Conservation (phyloP, 2,113 vertebrate species). For the Lonchura striata region DNA sequence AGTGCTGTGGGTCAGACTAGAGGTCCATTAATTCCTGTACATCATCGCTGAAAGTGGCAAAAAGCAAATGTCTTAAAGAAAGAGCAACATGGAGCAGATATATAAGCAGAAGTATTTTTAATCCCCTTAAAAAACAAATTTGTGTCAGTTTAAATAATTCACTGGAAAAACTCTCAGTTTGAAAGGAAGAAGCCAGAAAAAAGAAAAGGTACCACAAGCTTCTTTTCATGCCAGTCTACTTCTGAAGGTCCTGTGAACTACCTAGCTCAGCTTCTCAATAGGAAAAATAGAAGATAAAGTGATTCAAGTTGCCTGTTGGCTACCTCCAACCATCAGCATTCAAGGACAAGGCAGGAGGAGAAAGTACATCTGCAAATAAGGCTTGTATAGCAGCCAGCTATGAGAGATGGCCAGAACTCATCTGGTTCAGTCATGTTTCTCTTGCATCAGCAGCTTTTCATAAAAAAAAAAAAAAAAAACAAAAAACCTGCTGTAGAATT, state of each 20-base stretch:
- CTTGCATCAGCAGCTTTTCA: background rate
- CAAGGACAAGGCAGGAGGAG: background rate
- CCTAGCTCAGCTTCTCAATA: background rate
- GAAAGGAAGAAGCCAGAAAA: background rate
- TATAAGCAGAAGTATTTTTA: constrained; percentile 15
- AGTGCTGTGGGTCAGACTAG: background rate
- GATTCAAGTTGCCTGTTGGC: background rate
- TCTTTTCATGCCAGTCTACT: background rate
- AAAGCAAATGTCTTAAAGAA: background rate
- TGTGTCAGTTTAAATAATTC: constrained; percentile 10
- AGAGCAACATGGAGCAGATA: background rate
- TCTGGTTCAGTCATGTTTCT: background rate
- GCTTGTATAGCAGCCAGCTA: background rate
- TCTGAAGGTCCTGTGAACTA: background rate
- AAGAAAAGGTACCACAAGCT: background rate
- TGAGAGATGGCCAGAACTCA: background rate
- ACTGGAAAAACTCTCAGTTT: background rate
- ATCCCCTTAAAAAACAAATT: background rate
- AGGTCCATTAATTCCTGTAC: background rate
- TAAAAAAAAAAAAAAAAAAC: background rate
- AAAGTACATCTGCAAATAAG: background rate
- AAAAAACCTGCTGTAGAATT: background rate
- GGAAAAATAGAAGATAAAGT: background rate
- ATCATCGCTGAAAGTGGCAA: background rate
- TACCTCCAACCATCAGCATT: background rate